Base-by-base conservation (phyloP, 2,113 vertebrate genomes). In the Sapajus apella region DNA sequence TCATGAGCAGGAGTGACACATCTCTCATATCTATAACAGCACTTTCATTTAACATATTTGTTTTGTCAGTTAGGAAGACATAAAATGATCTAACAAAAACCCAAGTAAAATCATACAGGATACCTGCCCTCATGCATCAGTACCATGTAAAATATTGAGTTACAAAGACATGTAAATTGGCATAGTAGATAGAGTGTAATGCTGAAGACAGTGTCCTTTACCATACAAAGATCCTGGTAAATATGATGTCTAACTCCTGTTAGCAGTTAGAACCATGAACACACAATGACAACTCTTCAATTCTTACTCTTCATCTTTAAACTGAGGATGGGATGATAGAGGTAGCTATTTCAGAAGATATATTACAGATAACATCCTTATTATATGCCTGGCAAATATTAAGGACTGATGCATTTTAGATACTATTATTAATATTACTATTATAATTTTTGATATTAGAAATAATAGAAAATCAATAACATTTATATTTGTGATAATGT, bases 11-110 rank as follows among this genome's bases (percentile, higher is more conserved):
- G 14, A 90, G 30, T 11, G 72, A 80, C 23, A 37, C 50, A 90
- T 85, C 76, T 61, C 58, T 97, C 75, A 58, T 72, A 83, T 72
- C 70, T 56, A 16, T 85, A 92, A 72, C 3, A 87, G 45, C 4
- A 55, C 37, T 93, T 86, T 79, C 68, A 87, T 91, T 94, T 91
- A 93, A 82, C 12, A n/a, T 79, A 73, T 84, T 96, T 91, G 27
- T 77, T 84, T 96, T 95, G 16, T 84, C 76, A 91, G 43, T 87
- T 88, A 96, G 21, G 21, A 96, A 91, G 75, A 92, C 18, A 47
- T 73, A 94, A 93, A 93, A 85, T 66, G 9, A 75, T 30, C n/a
- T 87, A 61, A 93, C 21, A 45, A n/a, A 83, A 77, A 75, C 20
- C 17, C 0, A 58, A 70, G 18, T 43, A 83, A 87, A 93, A 87